Percentiles rank a stretch among this genome's conserved stretches.
These are phyloP conservation scores for Helicoverpa zea DNA, from an alignment of 1,140 invertebrate species.

Conservation along the genomic window DNA sequence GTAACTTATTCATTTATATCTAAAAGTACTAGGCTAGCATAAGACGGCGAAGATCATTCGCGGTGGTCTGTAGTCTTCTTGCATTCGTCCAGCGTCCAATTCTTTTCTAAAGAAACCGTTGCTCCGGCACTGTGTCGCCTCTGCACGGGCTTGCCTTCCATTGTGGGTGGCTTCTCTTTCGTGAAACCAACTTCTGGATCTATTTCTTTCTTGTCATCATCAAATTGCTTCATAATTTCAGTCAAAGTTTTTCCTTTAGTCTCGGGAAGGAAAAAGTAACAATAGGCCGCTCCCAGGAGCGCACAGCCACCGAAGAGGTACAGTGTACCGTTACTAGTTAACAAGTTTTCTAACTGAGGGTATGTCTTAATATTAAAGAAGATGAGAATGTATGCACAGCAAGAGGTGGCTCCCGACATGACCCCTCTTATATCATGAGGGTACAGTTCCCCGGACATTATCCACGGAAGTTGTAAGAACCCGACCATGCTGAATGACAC, in stretches of 20 bases:
- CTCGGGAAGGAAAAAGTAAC: slow-evolving; percentile 91
- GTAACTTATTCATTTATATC: slow-evolving; percentile 46
- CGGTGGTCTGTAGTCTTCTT: slow-evolving; percentile 53
- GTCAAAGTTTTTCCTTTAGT: slow-evolving; percentile 93
- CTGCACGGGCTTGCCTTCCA: slow-evolving; percentile 68
- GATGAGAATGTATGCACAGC: slow-evolving; percentile 90
- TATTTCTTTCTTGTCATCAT: slow-evolving; percentile 79
- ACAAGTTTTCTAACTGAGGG: slow-evolving; percentile 87
- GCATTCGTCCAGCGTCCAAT: slow-evolving; percentile 64
- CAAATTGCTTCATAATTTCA: slow-evolving; percentile 91
- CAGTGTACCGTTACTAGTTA: slow-evolving; percentile 91
- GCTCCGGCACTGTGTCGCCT: slow-evolving; percentile 79
- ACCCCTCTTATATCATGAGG: slow-evolving; percentile 90
- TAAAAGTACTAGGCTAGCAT: slow-evolving; percentile 50
- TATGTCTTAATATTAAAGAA: slow-evolving; percentile 91
- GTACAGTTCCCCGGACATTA: slow-evolving; percentile 92
- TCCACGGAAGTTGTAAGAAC: slow-evolving; percentile 91
- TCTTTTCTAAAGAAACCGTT: slow-evolving; percentile 74
- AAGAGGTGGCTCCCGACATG: slow-evolving; percentile 90
- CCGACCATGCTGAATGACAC: slow-evolving; percentile 92
- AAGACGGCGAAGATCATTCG: slow-evolving; percentile 37
- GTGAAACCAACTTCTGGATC: slow-evolving; percentile 73
- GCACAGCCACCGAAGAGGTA: slow-evolving; percentile 92
- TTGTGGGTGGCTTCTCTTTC: slow-evolving; percentile 58
- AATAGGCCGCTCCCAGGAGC: slow-evolving; percentile 89